Evolutionary conservation across 2,888 invertebrate species (phyloP), one percentile per base, ranked within the genome.

Genomic region (Drosophila niveifrons): DNA sequence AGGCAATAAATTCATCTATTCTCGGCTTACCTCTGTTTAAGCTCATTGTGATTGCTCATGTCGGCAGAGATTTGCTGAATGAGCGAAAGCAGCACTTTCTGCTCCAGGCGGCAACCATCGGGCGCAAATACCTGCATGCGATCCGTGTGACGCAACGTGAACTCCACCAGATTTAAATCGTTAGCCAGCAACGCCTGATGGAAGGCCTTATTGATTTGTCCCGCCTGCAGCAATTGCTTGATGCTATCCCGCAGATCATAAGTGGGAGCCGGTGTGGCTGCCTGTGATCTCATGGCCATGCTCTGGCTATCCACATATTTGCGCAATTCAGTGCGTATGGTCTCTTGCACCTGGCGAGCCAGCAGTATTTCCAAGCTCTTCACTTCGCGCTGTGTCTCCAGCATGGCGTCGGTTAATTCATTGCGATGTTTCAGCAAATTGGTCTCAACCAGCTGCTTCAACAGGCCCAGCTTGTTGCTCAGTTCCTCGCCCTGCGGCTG

Each of bases 51-150:
- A 74, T 96, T 95, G 72, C 94, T 94, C 93, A 99, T 95, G 90
- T 98, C 98, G 0, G 97, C 96, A 15, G 98, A 96, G 17, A 98
- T 94, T 92, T 99, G 99, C 91, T 99, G 98, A 84, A 99, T 96
- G 29, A 99, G 94, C 2, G 98, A 98, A 56, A 99, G 94, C 75
- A 99, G 94, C 66, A 98, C 97, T 83, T 96, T 97, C 92, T 98
- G 98, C 79, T 96, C 95, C 65, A 98, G 94, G 10, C 83, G 66
- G 23, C 95, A 94, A 88, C 97, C 97, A 9, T 90, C 89, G 13
- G 95, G 94, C 8, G 94, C 94, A 93, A 98, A 97, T 70, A 98
- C 96, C 70, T 94, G 94, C 62, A 94, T 94, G 0, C 97, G 96
- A 90, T 97, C 96, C 17, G 97, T 97, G 71, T 95, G 94, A 88